Conservation (phyloP, 2,888 invertebrate species). For the Ennomos erosarius region DNA sequence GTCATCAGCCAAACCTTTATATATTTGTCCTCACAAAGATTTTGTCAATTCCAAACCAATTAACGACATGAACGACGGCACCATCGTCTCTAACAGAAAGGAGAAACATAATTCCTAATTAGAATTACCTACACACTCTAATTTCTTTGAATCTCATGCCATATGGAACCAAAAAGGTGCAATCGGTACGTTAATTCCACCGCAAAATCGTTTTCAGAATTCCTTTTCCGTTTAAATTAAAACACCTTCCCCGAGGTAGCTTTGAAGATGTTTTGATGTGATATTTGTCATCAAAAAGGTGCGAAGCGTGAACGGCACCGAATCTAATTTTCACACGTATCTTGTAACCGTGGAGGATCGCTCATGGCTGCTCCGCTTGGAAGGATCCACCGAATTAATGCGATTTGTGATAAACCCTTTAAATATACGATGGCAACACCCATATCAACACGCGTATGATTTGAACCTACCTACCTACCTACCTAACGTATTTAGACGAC, state of each 20-base stretch:
- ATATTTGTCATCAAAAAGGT: slow-evolving; percentile 31
- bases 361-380: slow-evolving; percentile 26
- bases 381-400: slow-evolving; percentile 37
- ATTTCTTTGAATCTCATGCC: no score
- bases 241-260: slow-evolving; percentile 12
- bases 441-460: slow-evolving; percentile 19
- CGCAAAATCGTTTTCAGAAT: slow-evolving; percentile 21
- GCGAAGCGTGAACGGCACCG: slow-evolving; percentile 33
- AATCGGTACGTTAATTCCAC: not conserved
- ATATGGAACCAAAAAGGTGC: slow-evolving; percentile 14
- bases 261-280: slow-evolving; percentile 21
- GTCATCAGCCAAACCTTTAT: no score
- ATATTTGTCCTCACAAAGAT: no score
- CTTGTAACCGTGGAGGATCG: slow-evolving; percentile 30
- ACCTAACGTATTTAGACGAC: not conserved
- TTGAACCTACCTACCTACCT: slow-evolving; percentile 14
- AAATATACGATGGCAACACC: slow-evolving; percentile 29
- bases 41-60: no score
- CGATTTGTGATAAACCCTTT: slow-evolving; percentile 39
- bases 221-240: slow-evolving; percentile 22
- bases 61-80: no score
- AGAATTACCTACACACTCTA: no score
- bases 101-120: not conserved
- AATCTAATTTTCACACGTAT: slow-evolving; percentile 39
- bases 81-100: no score